Percentiles rank a stretch among this genome's conserved stretches.
Evolutionary conservation across 2,113 vertebrate species (phyloP).

Genomic region (Tenebrosternarchus preto): DNA sequence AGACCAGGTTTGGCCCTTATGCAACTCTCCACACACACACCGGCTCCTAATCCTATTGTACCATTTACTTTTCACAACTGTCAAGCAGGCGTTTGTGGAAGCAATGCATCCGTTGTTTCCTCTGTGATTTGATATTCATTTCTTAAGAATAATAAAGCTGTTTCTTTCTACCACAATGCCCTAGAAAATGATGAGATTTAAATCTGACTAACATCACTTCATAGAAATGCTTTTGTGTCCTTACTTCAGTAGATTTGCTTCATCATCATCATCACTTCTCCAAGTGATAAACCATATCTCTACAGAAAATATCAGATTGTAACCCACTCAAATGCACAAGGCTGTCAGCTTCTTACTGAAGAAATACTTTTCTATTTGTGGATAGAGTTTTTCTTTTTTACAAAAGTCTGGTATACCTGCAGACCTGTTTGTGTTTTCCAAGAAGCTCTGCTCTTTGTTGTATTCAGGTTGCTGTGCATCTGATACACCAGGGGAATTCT

Average conservation of each 20-base stretch:
- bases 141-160: not conserved
- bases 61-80: slow-evolving; percentile 30
- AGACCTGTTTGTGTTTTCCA: not conserved
- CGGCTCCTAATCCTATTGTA: not conserved
- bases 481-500: slow-evolving; percentile 21
- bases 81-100: slow-evolving; percentile 1
- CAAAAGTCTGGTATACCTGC: not conserved
- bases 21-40: not conserved
- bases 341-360: not conserved
- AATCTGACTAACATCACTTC: not conserved
- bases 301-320: not conserved
- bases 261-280: not conserved
- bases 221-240: not conserved
- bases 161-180: not conserved
- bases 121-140: too few relatives aligned
- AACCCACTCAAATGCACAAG: not conserved
- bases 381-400: not conserved
- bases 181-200: not conserved
- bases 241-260: not conserved
- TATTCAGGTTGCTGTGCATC: slow-evolving; percentile 4
- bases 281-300: not conserved
- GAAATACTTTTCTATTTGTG: slow-evolving; percentile 1
- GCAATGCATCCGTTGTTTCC: not conserved
- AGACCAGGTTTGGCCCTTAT: slow-evolving; percentile 7
- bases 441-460: not conserved